Conservation (phyloP, 1,140 invertebrate genomes). For the Anastrepha obliqua region DNA sequence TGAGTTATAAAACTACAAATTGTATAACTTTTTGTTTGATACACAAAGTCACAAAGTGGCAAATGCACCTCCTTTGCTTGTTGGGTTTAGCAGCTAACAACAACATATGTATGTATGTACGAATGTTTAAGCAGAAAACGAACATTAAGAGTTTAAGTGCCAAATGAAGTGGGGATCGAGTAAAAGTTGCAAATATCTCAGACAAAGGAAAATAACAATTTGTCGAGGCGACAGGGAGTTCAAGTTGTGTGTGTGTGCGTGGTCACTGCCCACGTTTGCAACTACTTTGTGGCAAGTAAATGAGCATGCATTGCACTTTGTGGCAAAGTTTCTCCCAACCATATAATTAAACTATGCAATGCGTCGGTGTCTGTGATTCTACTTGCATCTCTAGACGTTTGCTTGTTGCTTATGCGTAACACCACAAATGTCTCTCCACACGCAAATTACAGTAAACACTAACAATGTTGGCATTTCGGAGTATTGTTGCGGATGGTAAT, state of each 20-base stretch:
- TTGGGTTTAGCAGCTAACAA: no score
- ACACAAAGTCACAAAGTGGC: no score
- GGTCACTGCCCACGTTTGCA: not conserved
- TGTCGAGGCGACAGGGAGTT: no score
- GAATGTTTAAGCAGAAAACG: no score
- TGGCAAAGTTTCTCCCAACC: not conserved
- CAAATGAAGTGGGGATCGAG: no score
- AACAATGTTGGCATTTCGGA: not conserved
- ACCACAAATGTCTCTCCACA: conserved; percentile 4
- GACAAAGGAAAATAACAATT: no score
- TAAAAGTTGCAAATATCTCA: no score
- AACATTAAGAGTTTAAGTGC: no score
- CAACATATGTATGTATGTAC: no score
- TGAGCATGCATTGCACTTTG: conserved; percentile 2
- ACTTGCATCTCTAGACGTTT: not conserved
- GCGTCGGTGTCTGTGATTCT: not conserved
- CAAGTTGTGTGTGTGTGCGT: not conserved
- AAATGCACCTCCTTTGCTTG: no score
- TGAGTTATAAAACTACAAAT: no score
- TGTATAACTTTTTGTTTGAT: no score
- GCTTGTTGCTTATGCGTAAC: not conserved
- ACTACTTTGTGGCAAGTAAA: conserved; percentile 6
- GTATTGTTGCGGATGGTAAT: not conserved
- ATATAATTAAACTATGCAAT: conserved; percentile 31
- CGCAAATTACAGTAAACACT: conserved; percentile 10